Evolutionary conservation across 2,888 invertebrate species (phyloP), one percentile per base, ranked within the genome.

Genomic region (Ceraclea dissimilis): DNA sequence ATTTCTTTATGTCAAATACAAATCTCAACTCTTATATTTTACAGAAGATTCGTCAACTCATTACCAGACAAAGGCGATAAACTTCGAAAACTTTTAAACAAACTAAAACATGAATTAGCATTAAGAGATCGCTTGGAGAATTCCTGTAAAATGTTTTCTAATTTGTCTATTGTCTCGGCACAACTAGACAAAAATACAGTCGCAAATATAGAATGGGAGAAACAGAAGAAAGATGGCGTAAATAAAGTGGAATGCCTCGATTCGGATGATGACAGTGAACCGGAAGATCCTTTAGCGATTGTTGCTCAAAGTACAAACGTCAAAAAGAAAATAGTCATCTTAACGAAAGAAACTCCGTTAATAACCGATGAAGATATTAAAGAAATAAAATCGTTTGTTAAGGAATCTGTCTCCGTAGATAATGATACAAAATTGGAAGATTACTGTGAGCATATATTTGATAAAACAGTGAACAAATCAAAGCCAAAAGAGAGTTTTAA

Each of bases 41-140:
- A 52, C 64, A 83, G 80, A 62, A 59, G 61, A 26, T 82, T 84
- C 61, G 68, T 80, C 33, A 68, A 65, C 1, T 82, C 76, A 66
- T 69, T 84, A 54, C 70, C 78, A 0, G 84, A 84, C 63, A 82
- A 79, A 66, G 84, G 84, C 20, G 73, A 70, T 19, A 83, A 79
- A 69, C 78, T 84, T 57, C 68, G 69, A 60, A 64, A 65, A 8
- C 78, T 80, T 49, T 67, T 73, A 58, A 68, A 75, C 20, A 79
- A 75, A 67, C 69, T 84, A 60, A 56, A 70, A 11, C 65, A 64
- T 20, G 77, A 79, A 67, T 63, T 84, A n/a, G 68, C 74, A 34
- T 66, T 67, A 22, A 78, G 76, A 61, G 68, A 79, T 62, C 73
- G 79, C 57, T 70, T 80, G 39, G 78, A 81, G 21, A 67, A 75